Evolutionary conservation across 2,113 vertebrate species (phyloP).

Genomic region (Ellobius talpinus): DNA sequence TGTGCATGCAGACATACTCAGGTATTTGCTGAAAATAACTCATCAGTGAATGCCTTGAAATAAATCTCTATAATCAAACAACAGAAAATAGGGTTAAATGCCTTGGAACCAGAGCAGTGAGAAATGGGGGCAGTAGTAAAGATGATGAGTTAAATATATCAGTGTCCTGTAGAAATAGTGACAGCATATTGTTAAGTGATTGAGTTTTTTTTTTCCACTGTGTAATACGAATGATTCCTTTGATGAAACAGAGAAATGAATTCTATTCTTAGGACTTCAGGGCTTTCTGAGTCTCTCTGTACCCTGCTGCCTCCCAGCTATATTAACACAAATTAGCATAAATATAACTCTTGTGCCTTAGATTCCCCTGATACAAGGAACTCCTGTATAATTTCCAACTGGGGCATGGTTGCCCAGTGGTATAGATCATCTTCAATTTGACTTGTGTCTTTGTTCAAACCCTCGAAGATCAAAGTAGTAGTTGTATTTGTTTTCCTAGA

Average conservation of each 20-base stretch:
- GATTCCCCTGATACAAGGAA: conserved; percentile 39
- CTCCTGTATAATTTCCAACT: conserved; percentile 66
- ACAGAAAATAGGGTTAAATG: background rate
- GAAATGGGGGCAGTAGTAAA: background rate
- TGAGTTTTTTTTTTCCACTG: background rate
- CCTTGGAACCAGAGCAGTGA: background rate
- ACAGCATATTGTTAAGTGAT: background rate
- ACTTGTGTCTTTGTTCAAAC: background rate
- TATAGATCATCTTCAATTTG: conserved; percentile 71
- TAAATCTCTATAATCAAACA: background rate
- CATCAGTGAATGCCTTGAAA: background rate
- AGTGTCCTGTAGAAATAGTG: background rate
- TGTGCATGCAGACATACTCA: background rate
- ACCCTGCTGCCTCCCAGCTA: conserved; percentile 47
- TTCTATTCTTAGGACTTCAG: conserved; percentile 56
- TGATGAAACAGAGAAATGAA: conserved; percentile 48
- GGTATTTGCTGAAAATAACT: background rate
- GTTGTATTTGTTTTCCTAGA: conserved; percentile 5
- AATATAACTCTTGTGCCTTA: conserved; percentile 72
- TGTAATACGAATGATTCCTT: conserved; percentile 38
- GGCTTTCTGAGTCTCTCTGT: background rate
- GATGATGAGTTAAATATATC: background rate
- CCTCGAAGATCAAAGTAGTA: background rate
- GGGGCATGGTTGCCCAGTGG: conserved; percentile 45
- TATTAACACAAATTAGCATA: conserved; percentile 77